These are phyloP conservation scores for Lasioglossum malachurum DNA, from an alignment of 2,888 invertebrate species.

Conservation along the genomic window DNA sequence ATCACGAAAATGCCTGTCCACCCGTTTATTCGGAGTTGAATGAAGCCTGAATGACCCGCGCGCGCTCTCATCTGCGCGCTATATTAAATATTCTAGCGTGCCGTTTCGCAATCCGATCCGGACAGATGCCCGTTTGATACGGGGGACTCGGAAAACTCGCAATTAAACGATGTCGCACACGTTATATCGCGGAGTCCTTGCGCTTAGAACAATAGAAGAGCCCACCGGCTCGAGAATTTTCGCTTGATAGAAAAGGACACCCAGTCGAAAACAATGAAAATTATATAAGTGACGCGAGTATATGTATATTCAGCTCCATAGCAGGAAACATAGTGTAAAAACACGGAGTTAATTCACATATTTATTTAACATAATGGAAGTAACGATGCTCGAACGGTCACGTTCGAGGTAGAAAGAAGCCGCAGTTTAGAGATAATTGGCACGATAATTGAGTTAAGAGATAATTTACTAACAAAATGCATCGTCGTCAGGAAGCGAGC, in stretches of 20 bases:
- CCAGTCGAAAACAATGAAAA: background rate
- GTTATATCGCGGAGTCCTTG: background rate
- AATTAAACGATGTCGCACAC: background rate
- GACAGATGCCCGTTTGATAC: background rate
- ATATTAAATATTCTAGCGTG: background rate
- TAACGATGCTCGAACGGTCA: background rate
- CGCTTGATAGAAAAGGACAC: background rate
- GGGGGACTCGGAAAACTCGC: background rate
- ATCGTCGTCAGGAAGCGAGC: background rate
- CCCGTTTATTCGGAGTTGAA: background rate
- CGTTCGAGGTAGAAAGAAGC: background rate
- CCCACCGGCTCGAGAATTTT: background rate
- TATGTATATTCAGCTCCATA: background rate
- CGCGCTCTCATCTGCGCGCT: background rate
- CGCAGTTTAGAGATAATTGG: background rate
- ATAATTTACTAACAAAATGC: background rate
- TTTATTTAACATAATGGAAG: background rate
- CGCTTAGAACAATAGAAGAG: background rate
- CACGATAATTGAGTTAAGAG: background rate
- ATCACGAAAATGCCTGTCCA: background rate
- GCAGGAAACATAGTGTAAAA: background rate
- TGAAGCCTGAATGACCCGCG: background rate
- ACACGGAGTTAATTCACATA: background rate
- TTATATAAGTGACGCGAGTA: background rate
- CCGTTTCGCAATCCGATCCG: background rate